Percentiles rank a stretch among this genome's conserved stretches.
Conservation (phyloP, 1,140 invertebrate genomes). For the Phymastichus coffea region DNA sequence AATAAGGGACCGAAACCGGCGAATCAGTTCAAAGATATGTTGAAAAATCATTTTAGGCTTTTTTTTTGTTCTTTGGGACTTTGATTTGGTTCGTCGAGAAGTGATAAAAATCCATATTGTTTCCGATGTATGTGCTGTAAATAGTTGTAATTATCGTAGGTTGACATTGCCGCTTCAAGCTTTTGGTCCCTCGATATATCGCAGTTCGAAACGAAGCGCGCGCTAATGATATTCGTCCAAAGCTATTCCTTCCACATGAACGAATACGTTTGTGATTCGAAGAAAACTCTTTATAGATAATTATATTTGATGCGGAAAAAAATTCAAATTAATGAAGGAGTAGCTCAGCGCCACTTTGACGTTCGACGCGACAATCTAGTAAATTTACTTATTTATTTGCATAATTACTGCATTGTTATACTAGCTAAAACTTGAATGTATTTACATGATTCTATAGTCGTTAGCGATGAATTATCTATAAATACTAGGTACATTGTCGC, state of each 20-base stretch:
- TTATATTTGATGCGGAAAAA: not conserved
- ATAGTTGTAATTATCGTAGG: slow-evolving; percentile 13
- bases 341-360: not conserved
- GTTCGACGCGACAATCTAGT: not conserved
- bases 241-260: not conserved
- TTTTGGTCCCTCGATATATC: not conserved
- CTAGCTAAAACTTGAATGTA: slow-evolving; percentile 10
- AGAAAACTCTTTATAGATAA: not conserved
- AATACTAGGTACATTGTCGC: not conserved
- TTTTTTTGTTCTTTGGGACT: no score
- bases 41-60: not conserved
- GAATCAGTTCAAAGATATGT: not conserved
- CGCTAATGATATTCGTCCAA: not conserved
- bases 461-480: slow-evolving; percentile 6
- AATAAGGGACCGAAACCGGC: not conserved
- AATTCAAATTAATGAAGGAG: not conserved
- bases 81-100: not conserved
- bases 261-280: slow-evolving; percentile 4
- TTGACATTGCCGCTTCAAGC: not conserved
- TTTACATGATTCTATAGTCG: slow-evolving; percentile 17
- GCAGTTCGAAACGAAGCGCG: not conserved
- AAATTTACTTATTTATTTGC: slow-evolving; percentile 22
- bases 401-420: slow-evolving; percentile 11
- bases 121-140: not conserved
- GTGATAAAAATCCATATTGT: not conserved